Evolutionary conservation across 2,797 vertebrate genomes (phyloP).

Genomic region (Melanotaenia boesemani): DNA sequence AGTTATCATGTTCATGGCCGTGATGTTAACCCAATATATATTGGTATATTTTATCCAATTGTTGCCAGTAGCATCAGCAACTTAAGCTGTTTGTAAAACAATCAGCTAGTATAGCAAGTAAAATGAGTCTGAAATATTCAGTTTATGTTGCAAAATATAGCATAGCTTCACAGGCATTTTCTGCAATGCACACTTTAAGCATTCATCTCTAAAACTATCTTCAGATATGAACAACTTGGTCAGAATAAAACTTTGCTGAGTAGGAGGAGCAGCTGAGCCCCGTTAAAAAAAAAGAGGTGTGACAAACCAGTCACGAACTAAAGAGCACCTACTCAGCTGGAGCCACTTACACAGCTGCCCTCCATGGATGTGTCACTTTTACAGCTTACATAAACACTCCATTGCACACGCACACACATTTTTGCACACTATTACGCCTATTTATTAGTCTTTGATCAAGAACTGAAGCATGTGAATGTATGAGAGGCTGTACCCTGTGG

Average conservation of each 20-base stretch:
- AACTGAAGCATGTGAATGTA: background rate
- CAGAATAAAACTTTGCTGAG: conserved; percentile 21
- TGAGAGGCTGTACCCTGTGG: conserved; percentile 6
- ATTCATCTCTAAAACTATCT: background rate
- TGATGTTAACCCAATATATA: too few species aligned
- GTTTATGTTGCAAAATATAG: too few species aligned
- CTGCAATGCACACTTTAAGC: background rate
- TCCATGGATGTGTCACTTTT: conserved; percentile 40
- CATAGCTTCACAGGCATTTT: background rate
- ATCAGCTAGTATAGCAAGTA: background rate
- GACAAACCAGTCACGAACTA: conserved; percentile 36
- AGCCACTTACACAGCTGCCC: conserved; percentile 15
- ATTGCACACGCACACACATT: background rate
- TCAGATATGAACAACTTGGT: background rate
- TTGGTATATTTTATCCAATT: background rate
- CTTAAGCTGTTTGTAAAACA: background rate
- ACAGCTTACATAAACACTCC: conserved; percentile 29
- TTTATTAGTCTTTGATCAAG: conserved; percentile 14
- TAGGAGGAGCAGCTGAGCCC: conserved; percentile 27
- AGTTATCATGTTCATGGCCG: too few species aligned
- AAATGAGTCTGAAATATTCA: background rate
- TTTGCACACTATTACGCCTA: conserved; percentile 7
- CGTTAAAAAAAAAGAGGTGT: conserved; percentile 36
- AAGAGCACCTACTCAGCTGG: background rate
- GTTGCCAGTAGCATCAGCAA: background rate